Evolutionary conservation across 2,888 invertebrate genomes (phyloP), one percentile per base, ranked within the genome.

Genomic region (Sinotaia quadrata): DNA sequence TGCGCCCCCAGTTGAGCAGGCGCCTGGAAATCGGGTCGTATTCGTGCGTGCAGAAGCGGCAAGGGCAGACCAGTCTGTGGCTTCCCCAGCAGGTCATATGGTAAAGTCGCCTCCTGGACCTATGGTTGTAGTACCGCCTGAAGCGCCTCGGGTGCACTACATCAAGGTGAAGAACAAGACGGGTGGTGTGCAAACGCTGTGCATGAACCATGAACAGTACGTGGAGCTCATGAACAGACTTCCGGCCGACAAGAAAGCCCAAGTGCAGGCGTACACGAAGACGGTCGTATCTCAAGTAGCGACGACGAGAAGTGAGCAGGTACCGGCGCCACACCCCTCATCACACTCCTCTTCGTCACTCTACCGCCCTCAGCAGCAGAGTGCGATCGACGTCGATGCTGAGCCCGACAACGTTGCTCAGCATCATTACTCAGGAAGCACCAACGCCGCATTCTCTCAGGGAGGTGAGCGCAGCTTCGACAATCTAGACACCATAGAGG

Each of bases 401-500:
- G 37, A 12, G 21, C 10, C 36, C 36, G 2, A 47, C 44, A 29
- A 4, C 44, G 31, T 21, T n/a, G 18, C n/a, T 15, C 47, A 29
- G 33, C 31, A n/a, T 47, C 31, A 44, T 21, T 21, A 24, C 47
- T 44, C 31, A 21, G 1, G n/a, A n/a, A n/a, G n/a, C n/a, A n/a
- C n/a, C n/a, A n/a, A n/a, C n/a, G n/a, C n/a, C n/a, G n/a, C n/a
- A n/a, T n/a, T n/a, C n/a, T n/a, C n/a, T n/a, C n/a, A 60, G 21
- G 27, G 33, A 29, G 7, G 44, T 4, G 15, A 27, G 31, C 12
- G 36, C 10, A 27, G 31, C 27, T 49, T 21, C 24, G 49, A 61
- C 29, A 61, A 61, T 24, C 51, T 61, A 36, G 61, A 61, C 51
- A 49, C 61, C 2, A 12, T 21, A 3, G 51, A 47, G 10, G 61